Evolutionary conservation across 1,140 invertebrate species (phyloP).

Genomic region (Drosophila athabasca): DNA sequence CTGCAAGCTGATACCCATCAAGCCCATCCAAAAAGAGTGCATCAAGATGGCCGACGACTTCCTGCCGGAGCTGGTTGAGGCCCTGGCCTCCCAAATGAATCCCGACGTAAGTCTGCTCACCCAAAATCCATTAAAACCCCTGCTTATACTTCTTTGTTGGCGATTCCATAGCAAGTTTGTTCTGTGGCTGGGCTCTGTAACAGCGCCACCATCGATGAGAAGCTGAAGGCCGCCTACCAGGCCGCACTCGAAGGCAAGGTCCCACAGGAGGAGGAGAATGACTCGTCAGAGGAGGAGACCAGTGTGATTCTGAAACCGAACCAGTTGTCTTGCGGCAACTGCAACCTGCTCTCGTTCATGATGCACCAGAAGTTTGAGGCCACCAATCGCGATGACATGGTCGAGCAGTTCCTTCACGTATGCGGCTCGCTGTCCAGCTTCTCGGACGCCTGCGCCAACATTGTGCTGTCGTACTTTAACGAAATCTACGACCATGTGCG

Average conservation of each 20-base stretch:
- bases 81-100: constrained; percentile 93
- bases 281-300: constrained; percentile 16
- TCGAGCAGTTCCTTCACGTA: constrained; percentile 85
- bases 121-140: neutral
- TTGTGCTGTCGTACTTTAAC: constrained; percentile 89
- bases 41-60: constrained; percentile 92
- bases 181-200: constrained; percentile 95
- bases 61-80: constrained; percentile 94
- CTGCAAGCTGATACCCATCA: constrained; percentile 92
- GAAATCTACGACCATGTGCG: constrained; percentile 87
- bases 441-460: constrained; percentile 90
- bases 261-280: constrained; percentile 35
- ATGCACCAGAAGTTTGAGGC: constrained; percentile 85
- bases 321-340: constrained; percentile 85
- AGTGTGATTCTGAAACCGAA: constrained; percentile 22
- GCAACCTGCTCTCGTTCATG: constrained; percentile 85
- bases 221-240: constrained; percentile 84
- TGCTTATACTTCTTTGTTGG: neutral
- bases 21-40: constrained; percentile 91
- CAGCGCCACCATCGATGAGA: constrained; percentile 88
- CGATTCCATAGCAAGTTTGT: constrained; percentile 87
- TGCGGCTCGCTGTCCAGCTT: constrained; percentile 89
- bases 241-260: constrained; percentile 55
- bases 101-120: constrained; percentile 85
- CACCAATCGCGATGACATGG: constrained; percentile 85